These are phyloP conservation scores for Bettongia penicillata DNA, from an alignment of 2,113 vertebrate genomes.

Conservation along the genomic window DNA sequence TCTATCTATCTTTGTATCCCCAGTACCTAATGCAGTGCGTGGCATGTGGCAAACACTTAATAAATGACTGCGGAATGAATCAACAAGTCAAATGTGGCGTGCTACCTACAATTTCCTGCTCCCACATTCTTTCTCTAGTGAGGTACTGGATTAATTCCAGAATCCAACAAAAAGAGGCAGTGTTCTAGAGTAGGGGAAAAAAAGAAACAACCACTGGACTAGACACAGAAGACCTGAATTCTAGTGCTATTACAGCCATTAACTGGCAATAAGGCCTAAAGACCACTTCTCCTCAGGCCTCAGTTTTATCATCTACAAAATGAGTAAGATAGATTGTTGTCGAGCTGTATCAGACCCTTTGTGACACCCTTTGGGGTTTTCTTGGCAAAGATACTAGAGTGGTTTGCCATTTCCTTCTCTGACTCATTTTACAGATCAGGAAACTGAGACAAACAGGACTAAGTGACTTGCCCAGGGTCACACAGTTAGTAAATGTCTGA, in stretches of 20 bases:
- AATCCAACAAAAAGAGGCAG: constrained; percentile 23
- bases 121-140: constrained; percentile 11
- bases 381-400: background rate
- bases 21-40: background rate
- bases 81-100: background rate
- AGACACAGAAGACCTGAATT: constrained; percentile 2
- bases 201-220: background rate
- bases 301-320: constrained; percentile 44
- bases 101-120: background rate
- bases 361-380: background rate
- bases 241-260: background rate
- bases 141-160: constrained; percentile 19
- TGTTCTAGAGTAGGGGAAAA: background rate
- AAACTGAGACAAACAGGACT: background rate
- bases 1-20: background rate
- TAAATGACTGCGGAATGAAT: background rate
- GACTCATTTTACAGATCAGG: background rate
- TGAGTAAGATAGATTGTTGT: background rate
- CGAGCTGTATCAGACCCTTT: background rate
- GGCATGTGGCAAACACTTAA: background rate
- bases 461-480: background rate
- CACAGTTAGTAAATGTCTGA: background rate
- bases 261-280: background rate
- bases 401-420: background rate
- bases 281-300: constrained; percentile 4